phyloP scores from a whole-genome alignment of 2,888 invertebrate species.

The Philereme transversata region DNA sequence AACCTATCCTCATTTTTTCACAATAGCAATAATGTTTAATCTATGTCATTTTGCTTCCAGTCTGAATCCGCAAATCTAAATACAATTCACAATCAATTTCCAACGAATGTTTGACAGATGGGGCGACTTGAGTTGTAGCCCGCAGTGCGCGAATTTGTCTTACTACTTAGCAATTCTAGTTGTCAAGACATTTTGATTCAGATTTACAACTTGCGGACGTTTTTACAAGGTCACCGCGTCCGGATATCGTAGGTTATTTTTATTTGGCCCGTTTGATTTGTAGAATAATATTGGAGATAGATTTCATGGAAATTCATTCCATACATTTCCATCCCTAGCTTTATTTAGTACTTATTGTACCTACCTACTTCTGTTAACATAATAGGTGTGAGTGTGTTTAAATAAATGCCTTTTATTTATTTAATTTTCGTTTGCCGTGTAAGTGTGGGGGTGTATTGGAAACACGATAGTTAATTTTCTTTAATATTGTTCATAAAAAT shows the following conservation, averaged over 20 bases:
- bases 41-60: background rate
- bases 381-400: too few species aligned
- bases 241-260: slow-evolving; percentile 28
- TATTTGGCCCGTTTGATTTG: slow-evolving; percentile 19
- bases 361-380: too few species aligned
- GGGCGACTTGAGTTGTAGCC: slow-evolving; percentile 11
- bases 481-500: too few species aligned
- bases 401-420: too few species aligned
- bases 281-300: slow-evolving; percentile 6
- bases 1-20: too few species aligned
- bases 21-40: too few species aligned
- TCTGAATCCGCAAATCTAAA: slow-evolving; percentile 17
- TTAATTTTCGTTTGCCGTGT: too few species aligned
- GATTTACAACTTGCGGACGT: slow-evolving; percentile 24
- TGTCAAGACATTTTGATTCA: slow-evolving; percentile 9
- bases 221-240: slow-evolving; percentile 30
- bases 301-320: slow-evolving; percentile 8
- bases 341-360: too few species aligned
- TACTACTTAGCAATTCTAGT: slow-evolving; percentile 14
- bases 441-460: too few species aligned
- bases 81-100: slow-evolving; percentile 15
- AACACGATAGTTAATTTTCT: too few species aligned
- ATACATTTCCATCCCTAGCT: slow-evolving; percentile 2
- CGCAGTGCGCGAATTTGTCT: slow-evolving; percentile 12
- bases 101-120: slow-evolving; percentile 19